A percentile compares a stretch with the other conserved stretches of the same genome.
phyloP scores from a whole-genome alignment of 2,888 invertebrate genomes.

The Cephus rjabovi region DNA sequence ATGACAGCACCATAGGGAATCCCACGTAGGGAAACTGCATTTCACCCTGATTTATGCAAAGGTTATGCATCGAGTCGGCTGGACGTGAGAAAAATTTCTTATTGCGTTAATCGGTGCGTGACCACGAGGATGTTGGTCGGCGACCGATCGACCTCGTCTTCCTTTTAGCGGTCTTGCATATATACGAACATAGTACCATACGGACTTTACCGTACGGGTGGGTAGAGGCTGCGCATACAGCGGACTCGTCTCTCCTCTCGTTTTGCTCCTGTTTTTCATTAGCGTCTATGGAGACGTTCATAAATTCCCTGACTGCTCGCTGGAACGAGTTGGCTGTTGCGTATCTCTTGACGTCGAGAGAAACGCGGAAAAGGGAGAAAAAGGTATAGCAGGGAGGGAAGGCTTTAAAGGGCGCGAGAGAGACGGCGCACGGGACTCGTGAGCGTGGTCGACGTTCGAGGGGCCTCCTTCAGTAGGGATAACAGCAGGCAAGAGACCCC shows the following conservation, averaged over 20 bases:
- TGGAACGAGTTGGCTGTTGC: not conserved
- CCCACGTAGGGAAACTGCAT: not conserved
- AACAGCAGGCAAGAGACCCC: not conserved
- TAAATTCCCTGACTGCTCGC: not conserved
- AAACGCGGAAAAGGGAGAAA: not conserved
- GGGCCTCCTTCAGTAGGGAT: not conserved
- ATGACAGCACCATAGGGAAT: not conserved
- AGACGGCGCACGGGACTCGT: not conserved
- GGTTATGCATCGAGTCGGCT: not conserved
- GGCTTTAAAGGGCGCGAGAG: not conserved
- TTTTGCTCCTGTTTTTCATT: slow-evolving; percentile 19
- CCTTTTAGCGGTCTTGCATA: not conserved
- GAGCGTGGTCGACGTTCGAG: not conserved
- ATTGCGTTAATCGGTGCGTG: not conserved
- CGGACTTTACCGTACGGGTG: not conserved
- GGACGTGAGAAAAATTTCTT: not conserved
- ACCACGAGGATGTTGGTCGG: not conserved
- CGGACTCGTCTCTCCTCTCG: not conserved
- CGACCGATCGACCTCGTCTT: not conserved
- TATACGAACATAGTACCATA: not conserved
- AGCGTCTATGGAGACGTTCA: not conserved
- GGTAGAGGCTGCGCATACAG: not conserved
- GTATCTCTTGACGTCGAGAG: not conserved
- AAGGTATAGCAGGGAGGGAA: not conserved
- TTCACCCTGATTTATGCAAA: not conserved